Evolutionary conservation across 2,888 invertebrate genomes (phyloP), one percentile per base, ranked within the genome.

Genomic region (Pecten maximus): DNA sequence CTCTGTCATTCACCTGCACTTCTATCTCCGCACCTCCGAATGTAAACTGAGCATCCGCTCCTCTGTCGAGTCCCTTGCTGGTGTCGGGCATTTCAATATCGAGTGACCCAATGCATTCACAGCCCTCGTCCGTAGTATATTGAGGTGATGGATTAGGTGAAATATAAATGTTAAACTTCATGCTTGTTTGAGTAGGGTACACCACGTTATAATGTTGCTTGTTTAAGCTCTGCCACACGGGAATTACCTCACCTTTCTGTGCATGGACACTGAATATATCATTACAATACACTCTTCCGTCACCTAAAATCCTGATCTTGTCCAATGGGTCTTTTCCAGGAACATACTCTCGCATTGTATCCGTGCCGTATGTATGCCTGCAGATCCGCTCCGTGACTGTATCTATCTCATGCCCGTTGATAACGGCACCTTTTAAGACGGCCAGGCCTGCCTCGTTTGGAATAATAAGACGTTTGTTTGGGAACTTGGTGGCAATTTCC

Each of bases 21-120:
- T 74, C 74, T 28, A 88, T 88, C 40, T 88, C 88, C 28, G 88
- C 48, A 2, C 88, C 88, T 15, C 88, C 48, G 88, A 88, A 88
- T 48, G 88, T 88, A 40, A 88, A 44, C 40, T 88, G 88, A 15
- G 40, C 88, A 39, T 19, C 35, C 16, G 44, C 88, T 28, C 88
- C 88, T 23, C 88, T n/a, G 23, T 88, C n/a, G 2, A 44, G 28
- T 88, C 88, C 88, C 19, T 44, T 88, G 40, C 39, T 44, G 4
- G 44, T 88, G 88, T 88, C 88, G 3, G 88, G 88, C 23, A 88
- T 40, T 28, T 88, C 88, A 0, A 88, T 40, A 23, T n/a, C 16
- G 4, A 88, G n/a, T 3, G 40, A 23, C 23, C 88, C 88, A 8
- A 88, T 28, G 40, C 44, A 48, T n/a, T 28, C 48, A 48, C 88